phyloP scores from a whole-genome alignment of 2,888 invertebrate genomes.

The Callinectes sapidus region DNA sequence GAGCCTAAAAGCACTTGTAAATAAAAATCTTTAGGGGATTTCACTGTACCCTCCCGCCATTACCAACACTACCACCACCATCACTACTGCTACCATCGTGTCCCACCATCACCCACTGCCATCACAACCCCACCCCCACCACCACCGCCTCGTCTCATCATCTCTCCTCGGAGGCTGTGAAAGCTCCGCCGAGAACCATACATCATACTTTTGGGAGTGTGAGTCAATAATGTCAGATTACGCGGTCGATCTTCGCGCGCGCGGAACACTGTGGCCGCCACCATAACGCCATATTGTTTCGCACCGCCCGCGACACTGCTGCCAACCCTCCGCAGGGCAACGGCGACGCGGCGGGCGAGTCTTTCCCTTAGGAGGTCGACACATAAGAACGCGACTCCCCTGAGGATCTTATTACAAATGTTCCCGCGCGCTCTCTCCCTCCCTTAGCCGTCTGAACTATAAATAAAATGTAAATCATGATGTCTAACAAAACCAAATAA shows the following conservation, averaged over 20 bases:
- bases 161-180: conserved; percentile 57
- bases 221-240: conserved; percentile 69
- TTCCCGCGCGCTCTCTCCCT: not conserved
- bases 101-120: not conserved
- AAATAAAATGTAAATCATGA: conserved; percentile 69
- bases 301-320: conserved; percentile 39
- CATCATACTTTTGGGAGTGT: conserved; percentile 66
- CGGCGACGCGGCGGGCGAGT: not conserved
- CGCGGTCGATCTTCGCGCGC: conserved; percentile 62
- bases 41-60: not conserved
- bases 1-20: too few species aligned
- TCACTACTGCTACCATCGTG: not conserved
- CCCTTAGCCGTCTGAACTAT: conserved; percentile 50
- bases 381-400: not conserved
- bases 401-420: conserved; percentile 10
- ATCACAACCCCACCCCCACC: not conserved
- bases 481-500: conserved; percentile 69
- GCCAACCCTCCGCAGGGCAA: conserved; percentile 40
- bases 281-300: conserved; percentile 67
- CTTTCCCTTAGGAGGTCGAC: not conserved
- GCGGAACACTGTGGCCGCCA: conserved; percentile 59
- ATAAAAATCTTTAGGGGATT: not conserved
- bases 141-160: conserved; percentile 39
- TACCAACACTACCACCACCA: not conserved
- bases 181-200: conserved; percentile 55